phyloP scores from a whole-genome alignment of 1,140 invertebrate genomes.

The Hycleus cichorii region DNA sequence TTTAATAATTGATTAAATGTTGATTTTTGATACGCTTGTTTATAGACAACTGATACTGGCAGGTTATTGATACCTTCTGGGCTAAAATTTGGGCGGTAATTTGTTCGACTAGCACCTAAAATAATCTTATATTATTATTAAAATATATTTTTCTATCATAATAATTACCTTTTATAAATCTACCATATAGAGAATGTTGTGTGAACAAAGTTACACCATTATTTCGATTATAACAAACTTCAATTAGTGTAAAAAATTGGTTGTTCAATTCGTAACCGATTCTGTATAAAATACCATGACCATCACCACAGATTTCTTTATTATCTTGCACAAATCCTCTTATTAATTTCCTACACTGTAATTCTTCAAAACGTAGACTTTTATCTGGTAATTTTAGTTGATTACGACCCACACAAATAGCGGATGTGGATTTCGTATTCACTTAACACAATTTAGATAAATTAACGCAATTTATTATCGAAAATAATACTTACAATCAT shows the following conservation, averaged over 20 bases:
- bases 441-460: not conserved
- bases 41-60: slow-evolving; percentile 26
- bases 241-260: slow-evolving; percentile 29
- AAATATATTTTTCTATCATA: not conserved
- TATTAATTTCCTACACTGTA: slow-evolving; percentile 28
- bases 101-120: slow-evolving; percentile 30
- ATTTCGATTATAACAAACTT: slow-evolving; percentile 28
- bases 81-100: slow-evolving; percentile 32
- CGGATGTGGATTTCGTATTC: slow-evolving; percentile 24
- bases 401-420: slow-evolving; percentile 22
- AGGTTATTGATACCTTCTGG: slow-evolving; percentile 27
- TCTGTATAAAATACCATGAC: not conserved
- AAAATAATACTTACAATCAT: slow-evolving; percentile 15
- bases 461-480: slow-evolving; percentile 6
- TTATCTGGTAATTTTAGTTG: slow-evolving; percentile 19
- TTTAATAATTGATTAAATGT: slow-evolving; percentile 37
- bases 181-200: slow-evolving; percentile 28
- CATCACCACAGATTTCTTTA: slow-evolving; percentile 18
- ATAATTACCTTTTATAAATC: slow-evolving; percentile 30
- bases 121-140: not conserved
- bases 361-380: slow-evolving; percentile 16
- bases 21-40: slow-evolving; percentile 32
- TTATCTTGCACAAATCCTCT: slow-evolving; percentile 23
- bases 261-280: slow-evolving; percentile 1
- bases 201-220: slow-evolving; percentile 29